Evolutionary conservation across 2,888 invertebrate genomes (phyloP), one percentile per base, ranked within the genome.

Genomic region (Andrena trimmerana): DNA sequence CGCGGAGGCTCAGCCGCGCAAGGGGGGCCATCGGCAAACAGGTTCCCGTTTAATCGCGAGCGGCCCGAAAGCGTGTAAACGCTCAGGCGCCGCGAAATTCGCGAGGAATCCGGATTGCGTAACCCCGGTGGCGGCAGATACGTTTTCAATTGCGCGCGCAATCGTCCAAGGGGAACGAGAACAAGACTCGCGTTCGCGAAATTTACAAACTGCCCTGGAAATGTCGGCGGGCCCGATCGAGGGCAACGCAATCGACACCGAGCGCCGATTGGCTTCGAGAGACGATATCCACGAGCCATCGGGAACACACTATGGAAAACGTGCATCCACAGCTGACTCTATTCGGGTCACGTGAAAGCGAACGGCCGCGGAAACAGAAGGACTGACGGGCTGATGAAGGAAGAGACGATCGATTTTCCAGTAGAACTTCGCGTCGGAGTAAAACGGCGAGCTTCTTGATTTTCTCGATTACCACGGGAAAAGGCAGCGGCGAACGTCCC

Each of bases 41-140:
- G 68, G 74, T 72, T 52, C 52, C 13, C 54, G 54, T 74, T 74
- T 36, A 60, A 69, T 60, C 59, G 74, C 48, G 2, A 6, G 5
- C 20, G 1, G 31, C 16, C 31, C 27, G 73, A 67, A 36, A 78
- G 20, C 66, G 31, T 77, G 48, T 67, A 31, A 68, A 78, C 54
- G 36, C 13, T 20, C 42, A 0, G 74, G 52, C 67, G 62, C 42
- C 74, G 63, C 31, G 24, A 59, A 65, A 65, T n/a, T 36, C 73
- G 16, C 63, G 20, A 63, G 72, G 81, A 78, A 81, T 59, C 65
- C 50, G 5, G 68, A 68, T 81, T 29, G 63, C 79, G 73, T 63
- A 78, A 81, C 67, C 16, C 16, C 33, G 16, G 27, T 20, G 57
- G 10, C 74, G 76, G 5, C n/a, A 57, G 62, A 59, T 65, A 65